Evolutionary conservation across 1,140 invertebrate genomes (phyloP).

Genomic region (Caligus rogercresseyi): DNA sequence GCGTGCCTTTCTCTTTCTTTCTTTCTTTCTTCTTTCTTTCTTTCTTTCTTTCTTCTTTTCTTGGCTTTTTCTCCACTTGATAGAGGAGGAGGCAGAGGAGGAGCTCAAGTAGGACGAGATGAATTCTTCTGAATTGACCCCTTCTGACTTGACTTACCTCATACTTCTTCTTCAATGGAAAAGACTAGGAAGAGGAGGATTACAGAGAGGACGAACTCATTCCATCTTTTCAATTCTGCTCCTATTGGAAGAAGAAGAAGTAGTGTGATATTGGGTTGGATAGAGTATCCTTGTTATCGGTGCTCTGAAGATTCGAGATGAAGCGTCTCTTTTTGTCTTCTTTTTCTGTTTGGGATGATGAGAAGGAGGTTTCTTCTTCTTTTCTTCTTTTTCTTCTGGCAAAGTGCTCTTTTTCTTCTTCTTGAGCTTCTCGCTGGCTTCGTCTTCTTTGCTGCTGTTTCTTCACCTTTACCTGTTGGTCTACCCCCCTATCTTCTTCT

Average conservation of each 20-base stretch:
- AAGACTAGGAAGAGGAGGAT: too few species aligned
- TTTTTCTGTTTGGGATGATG: constrained; percentile 15
- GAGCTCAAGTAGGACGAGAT: too few species aligned
- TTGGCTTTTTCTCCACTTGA: background rate
- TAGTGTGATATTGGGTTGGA: too few species aligned
- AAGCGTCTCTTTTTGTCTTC: constrained; percentile 23
- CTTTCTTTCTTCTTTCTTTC: constrained; percentile 8
- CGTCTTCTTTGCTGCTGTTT: constrained; percentile 19
- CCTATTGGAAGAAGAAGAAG: too few species aligned
- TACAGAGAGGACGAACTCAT: too few species aligned
- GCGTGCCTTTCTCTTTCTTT: constrained; percentile 17
- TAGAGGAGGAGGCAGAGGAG: too few species aligned
- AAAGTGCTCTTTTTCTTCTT: background rate
- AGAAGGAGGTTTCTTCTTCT: constrained; percentile 18
- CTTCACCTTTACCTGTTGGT: constrained; percentile 24
- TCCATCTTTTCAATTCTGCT: too few species aligned
- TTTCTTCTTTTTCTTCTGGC: background rate
- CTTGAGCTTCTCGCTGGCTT: background rate
- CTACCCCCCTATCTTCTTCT: constrained; percentile 22
- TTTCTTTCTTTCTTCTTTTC: constrained; percentile 24
- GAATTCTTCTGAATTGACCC: too few species aligned
- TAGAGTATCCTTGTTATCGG: too few species aligned
- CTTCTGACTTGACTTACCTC: too few species aligned
- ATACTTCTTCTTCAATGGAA: too few species aligned
- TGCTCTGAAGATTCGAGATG: too few species aligned